Evolutionary conservation across 2,888 invertebrate species (phyloP).

Genomic region (Drosophila maculinotata): DNA sequence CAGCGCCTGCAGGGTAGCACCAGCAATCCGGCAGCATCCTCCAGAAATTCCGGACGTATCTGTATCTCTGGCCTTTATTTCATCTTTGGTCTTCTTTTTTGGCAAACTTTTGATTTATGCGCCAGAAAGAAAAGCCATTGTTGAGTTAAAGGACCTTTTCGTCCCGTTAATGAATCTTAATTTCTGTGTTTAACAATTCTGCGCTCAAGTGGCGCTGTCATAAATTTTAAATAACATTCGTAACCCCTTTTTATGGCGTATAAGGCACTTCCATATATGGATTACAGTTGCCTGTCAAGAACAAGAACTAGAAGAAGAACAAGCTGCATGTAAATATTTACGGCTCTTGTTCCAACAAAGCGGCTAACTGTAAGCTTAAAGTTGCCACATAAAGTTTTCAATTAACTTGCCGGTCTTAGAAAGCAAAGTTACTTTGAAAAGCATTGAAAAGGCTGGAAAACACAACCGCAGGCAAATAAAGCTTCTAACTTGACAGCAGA

Average conservation of each 20-base stretch:
- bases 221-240: conserved; percentile 69
- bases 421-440: conserved; percentile 17
- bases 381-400: conserved; percentile 35
- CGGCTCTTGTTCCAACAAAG: conserved; percentile 23
- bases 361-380: conserved; percentile 31
- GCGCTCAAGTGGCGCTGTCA: conserved; percentile 48
- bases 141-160: conserved; percentile 14
- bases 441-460: conserved; percentile 22
- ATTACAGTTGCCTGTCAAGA: conserved; percentile 1
- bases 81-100: conserved; percentile 18
- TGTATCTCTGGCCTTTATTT: conserved; percentile 24
- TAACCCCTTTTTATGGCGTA: conserved; percentile 41
- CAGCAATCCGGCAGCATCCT: background rate
- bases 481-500: conserved; percentile 13
- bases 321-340: conserved; percentile 54
- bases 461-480: conserved; percentile 34
- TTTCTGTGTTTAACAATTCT: conserved; percentile 59
- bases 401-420: conserved; percentile 20
- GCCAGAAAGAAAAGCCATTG: conserved; percentile 26
- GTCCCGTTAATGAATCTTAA: conserved; percentile 71
- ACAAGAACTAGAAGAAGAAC: background rate
- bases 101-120: conserved; percentile 57
- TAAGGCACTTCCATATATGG: conserved; percentile 1
- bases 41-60: background rate
- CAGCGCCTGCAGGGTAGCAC: conserved; percentile 1